Conservation (phyloP, 2,797 vertebrate genomes). For the Anguilla pacifica region DNA sequence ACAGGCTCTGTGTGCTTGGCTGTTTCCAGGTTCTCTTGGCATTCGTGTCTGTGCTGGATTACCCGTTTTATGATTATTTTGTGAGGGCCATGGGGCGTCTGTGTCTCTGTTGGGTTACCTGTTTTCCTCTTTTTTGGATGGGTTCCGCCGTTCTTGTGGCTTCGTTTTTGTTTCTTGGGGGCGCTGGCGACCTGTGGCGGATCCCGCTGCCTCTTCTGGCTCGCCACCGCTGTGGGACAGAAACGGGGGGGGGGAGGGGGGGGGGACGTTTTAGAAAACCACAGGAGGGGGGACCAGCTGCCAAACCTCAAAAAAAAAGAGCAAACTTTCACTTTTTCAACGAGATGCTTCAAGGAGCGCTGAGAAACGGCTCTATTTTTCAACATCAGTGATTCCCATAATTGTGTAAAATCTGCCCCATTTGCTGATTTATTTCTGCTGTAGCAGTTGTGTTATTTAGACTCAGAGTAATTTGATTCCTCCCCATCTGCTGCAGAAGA, state of each 20-base stretch:
- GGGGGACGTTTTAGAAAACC: neutral
- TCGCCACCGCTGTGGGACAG: conserved; percentile 68
- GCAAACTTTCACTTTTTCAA: neutral
- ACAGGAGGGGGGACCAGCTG: neutral
- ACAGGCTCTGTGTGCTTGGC: too few species aligned
- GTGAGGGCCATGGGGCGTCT: neutral
- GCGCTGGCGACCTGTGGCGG: conserved; percentile 79
- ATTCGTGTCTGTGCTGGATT: too few species aligned
- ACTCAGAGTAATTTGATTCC: neutral
- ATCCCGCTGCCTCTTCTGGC: conserved; percentile 90
- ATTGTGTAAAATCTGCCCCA: neutral
- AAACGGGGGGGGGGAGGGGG: neutral
- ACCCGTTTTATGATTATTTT: too few species aligned
- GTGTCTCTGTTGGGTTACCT: conserved; percentile 60
- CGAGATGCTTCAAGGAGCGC: neutral
- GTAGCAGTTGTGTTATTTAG: neutral
- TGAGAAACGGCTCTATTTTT: neutral
- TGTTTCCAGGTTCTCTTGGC: too few species aligned
- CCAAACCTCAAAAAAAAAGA: neutral
- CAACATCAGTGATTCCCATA: neutral
- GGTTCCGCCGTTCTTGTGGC: conserved; percentile 85
- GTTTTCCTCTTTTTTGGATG: conserved; percentile 93
- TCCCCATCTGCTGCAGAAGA: neutral
- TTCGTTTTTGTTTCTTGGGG: conserved; percentile 94
- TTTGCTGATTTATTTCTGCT: neutral